Evolutionary conservation across 2,797 vertebrate species (phyloP), one percentile per base, ranked within the genome.

Genomic region (Tolypeutes matacus): DNA sequence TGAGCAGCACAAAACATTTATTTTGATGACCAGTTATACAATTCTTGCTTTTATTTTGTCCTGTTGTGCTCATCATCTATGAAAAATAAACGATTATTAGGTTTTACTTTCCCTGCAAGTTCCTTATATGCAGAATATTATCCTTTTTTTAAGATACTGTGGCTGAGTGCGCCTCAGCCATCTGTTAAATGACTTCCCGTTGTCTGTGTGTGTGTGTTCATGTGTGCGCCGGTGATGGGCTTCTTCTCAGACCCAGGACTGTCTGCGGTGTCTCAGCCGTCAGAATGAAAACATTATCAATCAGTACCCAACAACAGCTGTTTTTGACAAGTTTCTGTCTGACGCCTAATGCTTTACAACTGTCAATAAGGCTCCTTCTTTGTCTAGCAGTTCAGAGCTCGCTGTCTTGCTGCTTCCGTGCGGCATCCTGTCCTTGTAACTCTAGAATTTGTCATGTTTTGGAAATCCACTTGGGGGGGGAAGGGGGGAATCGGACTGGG

Each of bases 301-400:
- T 99, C 99, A 99, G 98, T 98, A 98, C 96, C 98, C 98, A 98
- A 95, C 98, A 99, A 98, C 99, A 99, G 99, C 99, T 99, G 99
- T 98, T 99, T 99, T 98, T 99, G 99, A 99, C 99, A 99, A 98
- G 99, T 98, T 98, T 98, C 99, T 99, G 99, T 99, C 99, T 98
- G 98, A 99, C 99, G 98, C 98, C 98, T 99, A 98, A 99, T 99
- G 99, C 99, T 98, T 99, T 99, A 98, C 99, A 99, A 99, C 99
- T 99, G 99, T 99, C 99, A 99, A 95, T 98, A 97, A 97, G 98
- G 98, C 98, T 98, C 98, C 98, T 98, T 98, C 98, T 98, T 98
- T 97, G 98, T 99, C 99, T 99, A 85, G 97, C 97, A 96, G 29
- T 97, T 98, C 95, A 96, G 95, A 98, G 97, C 97, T 96, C 60